phyloP scores from a whole-genome alignment of 1,140 invertebrate genomes.

The Solenopsis fugax region DNA sequence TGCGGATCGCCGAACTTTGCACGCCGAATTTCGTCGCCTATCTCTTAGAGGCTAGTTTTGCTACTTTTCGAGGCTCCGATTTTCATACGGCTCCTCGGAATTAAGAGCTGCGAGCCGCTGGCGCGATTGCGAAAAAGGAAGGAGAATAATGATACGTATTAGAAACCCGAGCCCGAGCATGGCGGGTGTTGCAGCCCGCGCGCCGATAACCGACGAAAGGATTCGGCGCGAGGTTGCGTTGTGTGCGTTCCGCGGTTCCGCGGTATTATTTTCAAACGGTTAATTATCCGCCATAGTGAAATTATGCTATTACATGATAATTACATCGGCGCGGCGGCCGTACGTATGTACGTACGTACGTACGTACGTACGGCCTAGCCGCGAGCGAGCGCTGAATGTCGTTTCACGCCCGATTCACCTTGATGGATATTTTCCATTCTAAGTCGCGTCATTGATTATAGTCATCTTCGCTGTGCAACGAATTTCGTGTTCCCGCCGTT shows the following conservation, averaged over 20 bases:
- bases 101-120: neutral
- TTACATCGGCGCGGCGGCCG: constrained; percentile 66
- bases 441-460: constrained; percentile 56
- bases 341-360: constrained; percentile 18
- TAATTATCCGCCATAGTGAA: constrained; percentile 72
- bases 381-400: constrained; percentile 62
- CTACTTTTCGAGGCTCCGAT: neutral
- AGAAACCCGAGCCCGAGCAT: constrained; percentile 25
- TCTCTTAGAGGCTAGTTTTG: no score
- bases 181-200: constrained; percentile 33
- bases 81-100: no score
- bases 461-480: constrained; percentile 45
- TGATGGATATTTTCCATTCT: constrained; percentile 74
- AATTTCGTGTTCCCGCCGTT: constrained; percentile 58
- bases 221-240: constrained; percentile 59
- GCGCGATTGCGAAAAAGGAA: constrained; percentile 47
- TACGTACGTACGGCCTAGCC: constrained; percentile 18
- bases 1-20: neutral
- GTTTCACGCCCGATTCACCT: constrained; percentile 76
- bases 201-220: constrained; percentile 53
- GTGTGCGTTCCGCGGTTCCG: constrained; percentile 45
- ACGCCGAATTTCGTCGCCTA: neutral
- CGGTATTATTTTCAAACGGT: constrained; percentile 70
- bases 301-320: constrained; percentile 74
- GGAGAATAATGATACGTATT: constrained; percentile 57